Conservation (phyloP, 1,140 invertebrate species). For the Holcopasites calliopsidis region DNA sequence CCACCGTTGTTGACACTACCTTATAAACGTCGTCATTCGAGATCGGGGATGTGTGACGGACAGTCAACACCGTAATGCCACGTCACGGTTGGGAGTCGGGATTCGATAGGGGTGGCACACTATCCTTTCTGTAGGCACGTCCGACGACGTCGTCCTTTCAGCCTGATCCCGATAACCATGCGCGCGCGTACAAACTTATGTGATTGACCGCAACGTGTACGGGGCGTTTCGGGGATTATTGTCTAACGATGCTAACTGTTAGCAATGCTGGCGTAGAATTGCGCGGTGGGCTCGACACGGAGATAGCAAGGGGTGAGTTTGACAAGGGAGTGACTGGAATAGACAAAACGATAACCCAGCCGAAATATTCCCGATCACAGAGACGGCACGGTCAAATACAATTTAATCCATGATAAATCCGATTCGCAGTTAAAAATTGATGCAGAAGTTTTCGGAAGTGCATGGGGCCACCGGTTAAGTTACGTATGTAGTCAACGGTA, state of each 20-base stretch:
- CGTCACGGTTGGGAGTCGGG: constrained; percentile 61
- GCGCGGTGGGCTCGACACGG: no score
- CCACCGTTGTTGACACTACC: constrained; percentile 73
- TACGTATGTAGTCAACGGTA: constrained; percentile 73
- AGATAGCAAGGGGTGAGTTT: not conserved
- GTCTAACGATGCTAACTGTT: not conserved
- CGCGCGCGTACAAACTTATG: not conserved
- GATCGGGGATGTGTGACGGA: constrained; percentile 71
- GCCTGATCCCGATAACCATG: not conserved
- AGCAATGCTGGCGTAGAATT: not conserved
- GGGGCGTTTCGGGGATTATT: not conserved
- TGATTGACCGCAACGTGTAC: not conserved
- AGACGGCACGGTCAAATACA: constrained; percentile 38
- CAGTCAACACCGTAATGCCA: constrained; percentile 67
- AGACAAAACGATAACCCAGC: not conserved
- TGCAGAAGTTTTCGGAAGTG: constrained; percentile 72
- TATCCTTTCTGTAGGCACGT: no score
- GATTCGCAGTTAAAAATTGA: constrained; percentile 75
- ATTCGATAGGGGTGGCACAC: constrained; percentile 53
- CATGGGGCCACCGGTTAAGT: constrained; percentile 66
- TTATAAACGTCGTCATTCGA: constrained; percentile 74
- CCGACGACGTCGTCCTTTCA: not conserved
- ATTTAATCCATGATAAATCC: constrained; percentile 74
- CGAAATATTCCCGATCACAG: constrained; percentile 30
- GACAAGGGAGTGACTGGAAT: not conserved